These are phyloP conservation scores for Saiga tatarica DNA, from an alignment of 2,113 vertebrate genomes.

Conservation along the genomic window DNA sequence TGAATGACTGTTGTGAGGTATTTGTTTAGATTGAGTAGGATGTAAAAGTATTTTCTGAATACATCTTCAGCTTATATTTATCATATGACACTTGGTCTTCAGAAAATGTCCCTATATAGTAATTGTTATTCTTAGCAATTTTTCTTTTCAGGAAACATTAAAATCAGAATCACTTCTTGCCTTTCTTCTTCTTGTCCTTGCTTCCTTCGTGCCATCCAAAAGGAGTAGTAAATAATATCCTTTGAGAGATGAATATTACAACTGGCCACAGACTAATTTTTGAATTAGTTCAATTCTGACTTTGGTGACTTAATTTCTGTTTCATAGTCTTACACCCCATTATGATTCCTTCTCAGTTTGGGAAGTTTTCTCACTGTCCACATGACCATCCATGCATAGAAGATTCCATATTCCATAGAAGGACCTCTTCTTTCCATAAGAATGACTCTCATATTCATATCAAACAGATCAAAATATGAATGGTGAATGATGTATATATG, in stretches of 20 bases:
- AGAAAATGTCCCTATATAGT: neutral
- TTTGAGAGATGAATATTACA: neutral
- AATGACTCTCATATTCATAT: neutral
- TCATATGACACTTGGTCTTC: neutral
- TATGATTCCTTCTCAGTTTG: neutral
- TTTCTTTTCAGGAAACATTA: neutral
- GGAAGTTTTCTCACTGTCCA: neutral
- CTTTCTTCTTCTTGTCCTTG: neutral
- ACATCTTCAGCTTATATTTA: neutral
- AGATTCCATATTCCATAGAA: neutral
- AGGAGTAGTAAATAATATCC: neutral
- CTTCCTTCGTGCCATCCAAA: neutral
- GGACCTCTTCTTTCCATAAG: neutral
- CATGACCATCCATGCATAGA: neutral
- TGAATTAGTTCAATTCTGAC: neutral
- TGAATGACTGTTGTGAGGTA: neutral
- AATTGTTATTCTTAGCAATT: neutral
- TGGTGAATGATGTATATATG: neutral
- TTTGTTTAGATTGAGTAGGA: neutral
- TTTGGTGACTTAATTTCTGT: neutral
- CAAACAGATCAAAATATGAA: neutral
- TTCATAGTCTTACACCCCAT: neutral
- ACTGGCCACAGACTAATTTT: neutral
- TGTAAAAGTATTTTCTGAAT: neutral
- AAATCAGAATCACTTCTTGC: neutral